Evolutionary conservation across 2,113 vertebrate species (phyloP).

Genomic region (Pedionomus torquatus): DNA sequence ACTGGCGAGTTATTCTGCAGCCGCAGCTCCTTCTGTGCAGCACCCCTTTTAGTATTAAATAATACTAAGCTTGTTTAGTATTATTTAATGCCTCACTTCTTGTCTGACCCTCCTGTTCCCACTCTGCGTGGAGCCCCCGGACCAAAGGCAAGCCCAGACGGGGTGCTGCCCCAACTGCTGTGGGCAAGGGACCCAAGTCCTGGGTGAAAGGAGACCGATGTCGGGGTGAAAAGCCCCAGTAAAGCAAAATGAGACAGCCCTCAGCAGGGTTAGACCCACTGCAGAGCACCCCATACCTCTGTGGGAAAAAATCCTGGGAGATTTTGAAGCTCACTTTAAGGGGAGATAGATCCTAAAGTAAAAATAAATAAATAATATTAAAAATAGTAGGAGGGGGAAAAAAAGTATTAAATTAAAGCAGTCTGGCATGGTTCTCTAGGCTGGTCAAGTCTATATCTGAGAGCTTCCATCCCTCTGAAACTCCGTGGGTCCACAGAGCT

Average conservation of each 20-base stretch:
- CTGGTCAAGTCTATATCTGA: background rate
- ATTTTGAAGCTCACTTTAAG: background rate
- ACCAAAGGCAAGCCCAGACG: background rate
- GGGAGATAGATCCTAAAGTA: background rate
- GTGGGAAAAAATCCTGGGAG: background rate
- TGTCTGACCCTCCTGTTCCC: background rate
- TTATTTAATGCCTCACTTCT: background rate
- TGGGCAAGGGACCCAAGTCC: background rate
- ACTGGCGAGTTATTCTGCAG: fast-evolving
- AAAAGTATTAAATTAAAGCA: background rate
- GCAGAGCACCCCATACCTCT: fast-evolving
- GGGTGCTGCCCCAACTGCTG: background rate
- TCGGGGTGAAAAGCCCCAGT: fast-evolving
- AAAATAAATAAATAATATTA: background rate
- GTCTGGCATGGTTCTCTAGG: background rate
- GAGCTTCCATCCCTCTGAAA: background rate
- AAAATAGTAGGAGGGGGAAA: fast-evolving
- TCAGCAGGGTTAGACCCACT: background rate
- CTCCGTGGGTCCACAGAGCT: fast-evolving
- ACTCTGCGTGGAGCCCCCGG: fast-evolving
- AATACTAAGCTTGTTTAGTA: too few relatives aligned
- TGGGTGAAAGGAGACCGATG: too few relatives aligned
- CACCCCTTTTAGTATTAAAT: fast-evolving
- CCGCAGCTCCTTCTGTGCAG: background rate
- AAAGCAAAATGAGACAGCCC: background rate